Conservation (phyloP, 2,888 invertebrate species). For the Mimachlamys varia region DNA sequence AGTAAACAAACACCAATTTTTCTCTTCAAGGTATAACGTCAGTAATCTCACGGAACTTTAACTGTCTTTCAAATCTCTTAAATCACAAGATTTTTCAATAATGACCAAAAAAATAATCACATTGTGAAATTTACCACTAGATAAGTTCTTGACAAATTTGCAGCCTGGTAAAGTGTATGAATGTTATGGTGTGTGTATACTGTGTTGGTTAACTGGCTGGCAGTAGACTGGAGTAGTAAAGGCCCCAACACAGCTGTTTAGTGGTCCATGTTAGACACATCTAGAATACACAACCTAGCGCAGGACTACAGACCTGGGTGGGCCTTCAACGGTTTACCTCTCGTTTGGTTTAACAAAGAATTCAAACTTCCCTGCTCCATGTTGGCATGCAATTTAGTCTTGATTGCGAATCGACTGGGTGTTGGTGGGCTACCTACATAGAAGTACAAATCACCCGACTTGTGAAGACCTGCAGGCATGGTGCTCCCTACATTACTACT, state of each 20-base stretch:
- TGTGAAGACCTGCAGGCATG: background rate
- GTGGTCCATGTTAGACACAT: constrained; percentile 16
- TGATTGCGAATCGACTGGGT: constrained; percentile 26
- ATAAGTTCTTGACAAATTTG: background rate
- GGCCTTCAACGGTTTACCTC: constrained; percentile 36
- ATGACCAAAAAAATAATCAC: too few species aligned
- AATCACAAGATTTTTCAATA: too few species aligned
- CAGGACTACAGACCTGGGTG: constrained; percentile 11
- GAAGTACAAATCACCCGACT: background rate
- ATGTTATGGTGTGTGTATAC: background rate
- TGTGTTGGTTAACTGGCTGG: background rate
- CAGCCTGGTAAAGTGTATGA: background rate
- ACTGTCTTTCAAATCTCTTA: too few species aligned
- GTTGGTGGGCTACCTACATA: constrained; percentile 28
- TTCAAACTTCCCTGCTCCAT: constrained; percentile 31
- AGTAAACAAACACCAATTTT: constrained; percentile 6
- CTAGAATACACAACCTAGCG: background rate
- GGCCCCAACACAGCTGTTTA: background rate
- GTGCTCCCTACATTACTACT: background rate
- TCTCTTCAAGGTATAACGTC: background rate
- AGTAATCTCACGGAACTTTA: too few species aligned
- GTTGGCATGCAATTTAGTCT: constrained; percentile 36
- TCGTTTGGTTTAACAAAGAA: constrained; percentile 23
- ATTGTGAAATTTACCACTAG: too few species aligned
- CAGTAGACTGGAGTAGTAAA: background rate